These are phyloP conservation scores for Bradypodion pumilum DNA, from an alignment of 2,797 vertebrate species.

Conservation along the genomic window DNA sequence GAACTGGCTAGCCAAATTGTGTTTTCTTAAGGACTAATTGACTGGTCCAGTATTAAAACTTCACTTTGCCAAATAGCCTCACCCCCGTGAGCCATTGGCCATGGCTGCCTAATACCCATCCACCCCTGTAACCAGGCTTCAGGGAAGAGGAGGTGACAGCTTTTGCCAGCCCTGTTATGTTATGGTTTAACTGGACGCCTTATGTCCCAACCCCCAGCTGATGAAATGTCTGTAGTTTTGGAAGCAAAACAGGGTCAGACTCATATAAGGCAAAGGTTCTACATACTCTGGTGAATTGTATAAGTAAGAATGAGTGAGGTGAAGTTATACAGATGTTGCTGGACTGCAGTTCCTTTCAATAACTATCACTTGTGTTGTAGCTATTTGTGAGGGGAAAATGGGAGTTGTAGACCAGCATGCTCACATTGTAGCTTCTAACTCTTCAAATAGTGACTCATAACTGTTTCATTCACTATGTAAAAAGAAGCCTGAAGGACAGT, in stretches of 20 bases:
- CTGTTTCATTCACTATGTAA: not conserved
- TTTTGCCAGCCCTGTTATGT: not conserved
- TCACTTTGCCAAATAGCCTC: not conserved
- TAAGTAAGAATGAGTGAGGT: not conserved
- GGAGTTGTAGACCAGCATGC: not conserved
- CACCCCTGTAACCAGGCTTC: not conserved
- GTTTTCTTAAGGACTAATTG: not conserved
- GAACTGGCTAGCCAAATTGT: not conserved
- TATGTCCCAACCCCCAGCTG: not conserved
- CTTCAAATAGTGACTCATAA: not conserved
- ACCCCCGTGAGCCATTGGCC: not conserved
- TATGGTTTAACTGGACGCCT: not conserved
- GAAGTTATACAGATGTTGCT: not conserved
- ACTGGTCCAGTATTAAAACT: not conserved
- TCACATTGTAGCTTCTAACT: not conserved
- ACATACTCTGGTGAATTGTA: not conserved
- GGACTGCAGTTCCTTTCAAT: not conserved
- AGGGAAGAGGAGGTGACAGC: not conserved
- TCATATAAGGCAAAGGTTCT: not conserved
- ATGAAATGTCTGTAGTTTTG: not conserved
- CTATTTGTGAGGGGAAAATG: not conserved
- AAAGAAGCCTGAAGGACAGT: not conserved
- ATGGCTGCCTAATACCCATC: no score
- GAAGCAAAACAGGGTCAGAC: not conserved
- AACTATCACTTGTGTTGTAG: not conserved